Base-by-base conservation (phyloP, 2,797 vertebrate genomes). In the Anableps anableps region DNA sequence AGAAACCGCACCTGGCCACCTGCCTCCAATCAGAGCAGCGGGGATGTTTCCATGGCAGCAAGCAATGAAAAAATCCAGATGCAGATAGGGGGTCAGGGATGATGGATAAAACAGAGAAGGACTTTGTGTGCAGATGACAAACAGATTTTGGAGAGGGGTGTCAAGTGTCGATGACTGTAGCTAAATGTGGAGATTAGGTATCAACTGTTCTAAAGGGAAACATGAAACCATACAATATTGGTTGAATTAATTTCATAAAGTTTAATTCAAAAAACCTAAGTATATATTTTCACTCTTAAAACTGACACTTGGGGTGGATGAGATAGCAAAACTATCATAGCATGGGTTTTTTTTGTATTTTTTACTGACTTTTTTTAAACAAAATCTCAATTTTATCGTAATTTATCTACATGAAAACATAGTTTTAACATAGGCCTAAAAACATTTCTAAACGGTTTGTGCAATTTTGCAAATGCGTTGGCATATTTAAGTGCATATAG, bases 21-120 rank as follows among this genome's bases (percentile, higher is more conserved):
- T 95, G 95, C 92, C 83, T 93, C 94, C 93, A 92, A 94, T 95
- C 91, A 91, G 86, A 82, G 78, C 0, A 58, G 77, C 86, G 76
- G 21, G 84, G 83, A 77, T 41, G 84, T 92, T 88, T 82, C 90
- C 84, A 86, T 91, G 91, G 89, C 17, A 85, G 78, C 89, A 45
- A 41, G 88, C 72, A 19, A 86, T 0, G 70, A 85, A 75, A 48
- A 53, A 80, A 83, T 85, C 77, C 85, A 85, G 85, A 88, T 82
- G 76, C 34, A 43, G 60, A 85, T 72, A 36, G 85, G 89, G 82
- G 89, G 81, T 84, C 77, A 71, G 88, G 80, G 73, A 86, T 84
- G 84, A 88, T 79, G 70, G 79, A 80, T 77, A 47, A 53, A 79
- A 72, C 16, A 19, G 81, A 81, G 64, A 79, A 76, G 58, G 82